Conservation (phyloP, 23 tunicate species). For the Ascidia mentula region DNA sequence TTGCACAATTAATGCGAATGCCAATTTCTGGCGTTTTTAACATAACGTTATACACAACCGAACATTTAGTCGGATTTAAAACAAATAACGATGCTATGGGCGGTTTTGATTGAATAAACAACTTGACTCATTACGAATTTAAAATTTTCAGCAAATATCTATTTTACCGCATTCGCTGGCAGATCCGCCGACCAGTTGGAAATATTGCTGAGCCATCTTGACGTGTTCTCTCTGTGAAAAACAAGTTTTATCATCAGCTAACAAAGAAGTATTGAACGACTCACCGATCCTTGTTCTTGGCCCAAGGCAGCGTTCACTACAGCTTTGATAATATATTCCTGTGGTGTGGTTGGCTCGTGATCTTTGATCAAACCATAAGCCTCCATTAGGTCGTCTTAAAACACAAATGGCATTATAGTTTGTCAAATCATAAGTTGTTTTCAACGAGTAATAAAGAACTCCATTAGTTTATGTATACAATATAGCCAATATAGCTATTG, state of each 20-base stretch:
- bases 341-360: slow-evolving; percentile 84
- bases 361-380: slow-evolving; percentile 95
- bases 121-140: no score
- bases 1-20: no score
- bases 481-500: no score
- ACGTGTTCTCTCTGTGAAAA: slow-evolving; percentile 84
- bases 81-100: no score
- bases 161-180: slow-evolving; percentile 97
- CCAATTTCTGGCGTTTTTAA: no score
- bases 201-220: slow-evolving; percentile 93
- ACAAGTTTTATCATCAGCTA: no score
- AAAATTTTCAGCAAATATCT: slow-evolving; percentile 18
- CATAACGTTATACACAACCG: no score
- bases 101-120: no score
- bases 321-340: slow-evolving; percentile 97
- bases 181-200: slow-evolving; percentile 94
- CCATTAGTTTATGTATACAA: no score
- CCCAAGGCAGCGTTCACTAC: slow-evolving; percentile 91
- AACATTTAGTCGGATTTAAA: no score
- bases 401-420: background rate
- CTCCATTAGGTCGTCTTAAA: slow-evolving; percentile 79
- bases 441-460: no score
- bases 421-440: no score
- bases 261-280: background rate
- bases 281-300: slow-evolving; percentile 85